These are phyloP conservation scores for Heliconius ismenius DNA, from an alignment of 2,888 invertebrate species.

Conservation along the genomic window DNA sequence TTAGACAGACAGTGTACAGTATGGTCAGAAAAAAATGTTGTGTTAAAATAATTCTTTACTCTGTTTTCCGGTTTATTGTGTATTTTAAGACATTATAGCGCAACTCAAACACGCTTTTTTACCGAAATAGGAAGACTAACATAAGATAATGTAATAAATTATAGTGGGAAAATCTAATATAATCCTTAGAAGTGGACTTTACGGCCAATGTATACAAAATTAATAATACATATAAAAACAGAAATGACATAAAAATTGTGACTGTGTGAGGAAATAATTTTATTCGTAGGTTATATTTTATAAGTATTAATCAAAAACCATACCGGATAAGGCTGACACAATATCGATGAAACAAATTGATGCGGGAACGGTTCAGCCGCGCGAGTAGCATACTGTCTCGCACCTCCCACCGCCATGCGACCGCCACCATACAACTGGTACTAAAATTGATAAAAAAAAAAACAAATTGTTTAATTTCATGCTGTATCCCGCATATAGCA, in stretches of 20 bases:
- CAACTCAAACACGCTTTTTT: no score
- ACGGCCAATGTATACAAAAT: no score
- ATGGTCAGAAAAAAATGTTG: no score
- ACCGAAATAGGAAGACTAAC: no score
- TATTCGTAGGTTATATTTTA: not conserved
- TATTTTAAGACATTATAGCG: no score
- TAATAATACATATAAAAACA: not conserved
- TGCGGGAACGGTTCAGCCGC: slow-evolving; percentile 93
- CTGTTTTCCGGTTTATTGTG: no score
- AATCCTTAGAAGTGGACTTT: no score
- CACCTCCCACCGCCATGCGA: slow-evolving; percentile 83
- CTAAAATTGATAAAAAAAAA: slow-evolving; percentile 68
- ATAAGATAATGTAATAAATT: no score
- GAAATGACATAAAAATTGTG: not conserved
- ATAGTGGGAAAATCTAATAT: no score
- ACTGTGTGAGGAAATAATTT: not conserved
- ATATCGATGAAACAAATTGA: slow-evolving; percentile 95
- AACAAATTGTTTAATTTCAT: not conserved
- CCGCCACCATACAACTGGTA: slow-evolving; percentile 88
- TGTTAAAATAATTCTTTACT: no score
- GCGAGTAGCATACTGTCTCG: slow-evolving; percentile 85
- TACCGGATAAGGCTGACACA: slow-evolving; percentile 94
- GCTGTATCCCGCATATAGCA: not conserved
- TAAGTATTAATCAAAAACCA: not conserved
- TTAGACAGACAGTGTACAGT: no score